phyloP scores from a whole-genome alignment of 2,888 invertebrate genomes.

The Thymelicus sylvestris region DNA sequence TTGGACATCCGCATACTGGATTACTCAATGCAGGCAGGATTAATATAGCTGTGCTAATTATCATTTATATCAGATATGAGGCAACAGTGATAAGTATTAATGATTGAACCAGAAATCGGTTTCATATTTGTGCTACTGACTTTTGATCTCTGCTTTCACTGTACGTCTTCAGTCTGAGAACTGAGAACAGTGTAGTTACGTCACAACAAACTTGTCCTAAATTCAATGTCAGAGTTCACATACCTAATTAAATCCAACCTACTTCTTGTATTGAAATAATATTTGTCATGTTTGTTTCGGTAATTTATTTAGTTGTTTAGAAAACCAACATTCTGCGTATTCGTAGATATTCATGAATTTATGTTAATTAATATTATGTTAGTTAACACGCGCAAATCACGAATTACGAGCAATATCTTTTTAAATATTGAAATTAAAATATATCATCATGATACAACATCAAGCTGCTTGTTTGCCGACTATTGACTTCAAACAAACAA shows the following conservation, averaged over 20 bases:
- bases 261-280: constrained; percentile 4
- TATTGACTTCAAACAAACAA: too few species aligned
- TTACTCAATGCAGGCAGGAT: constrained; percentile 26
- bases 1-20: constrained; percentile 8
- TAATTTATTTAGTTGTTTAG: background rate
- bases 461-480: too few species aligned
- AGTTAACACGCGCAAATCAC: too few species aligned
- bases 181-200: constrained; percentile 50
- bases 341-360: too few species aligned
- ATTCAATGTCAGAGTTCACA: constrained; percentile 37
- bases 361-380: too few species aligned
- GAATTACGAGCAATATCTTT: too few species aligned
- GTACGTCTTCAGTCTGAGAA: constrained; percentile 51
- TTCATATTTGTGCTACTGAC: constrained; percentile 57
- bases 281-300: background rate
- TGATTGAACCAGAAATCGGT: constrained; percentile 47
- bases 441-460: too few species aligned
- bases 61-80: constrained; percentile 42
- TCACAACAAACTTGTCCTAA: constrained; percentile 41
- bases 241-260: constrained; percentile 30
- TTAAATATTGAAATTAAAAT: too few species aligned
- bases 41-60: constrained; percentile 28
- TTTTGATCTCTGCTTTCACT: constrained; percentile 79
- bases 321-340: too few species aligned
- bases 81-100: constrained; percentile 62